phyloP scores from a whole-genome alignment of 2,888 invertebrate genomes.

The Sisyra terminalis region DNA sequence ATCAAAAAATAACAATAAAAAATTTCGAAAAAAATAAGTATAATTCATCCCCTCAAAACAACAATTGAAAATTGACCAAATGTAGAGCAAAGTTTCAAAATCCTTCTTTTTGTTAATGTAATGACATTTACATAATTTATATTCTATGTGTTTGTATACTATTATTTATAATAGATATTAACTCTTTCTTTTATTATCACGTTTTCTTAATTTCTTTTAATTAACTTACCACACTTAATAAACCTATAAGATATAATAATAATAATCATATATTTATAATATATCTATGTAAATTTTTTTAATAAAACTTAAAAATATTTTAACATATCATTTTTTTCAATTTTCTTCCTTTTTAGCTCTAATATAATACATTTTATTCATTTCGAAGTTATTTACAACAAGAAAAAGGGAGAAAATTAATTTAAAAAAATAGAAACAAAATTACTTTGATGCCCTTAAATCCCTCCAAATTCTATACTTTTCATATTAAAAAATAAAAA shows the following conservation, averaged over 20 bases:
- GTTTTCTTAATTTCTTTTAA: no score
- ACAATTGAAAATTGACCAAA: no score
- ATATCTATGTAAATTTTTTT: conserved; percentile 1
- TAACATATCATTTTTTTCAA: background rate
- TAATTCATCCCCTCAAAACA: no score
- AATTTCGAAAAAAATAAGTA: no score
- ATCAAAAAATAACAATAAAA: no score
- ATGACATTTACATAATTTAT: no score
- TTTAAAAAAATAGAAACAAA: background rate
- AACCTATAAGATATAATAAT: background rate
- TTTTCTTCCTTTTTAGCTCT: background rate
- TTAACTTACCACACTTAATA: no score
- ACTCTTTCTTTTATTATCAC: no score
- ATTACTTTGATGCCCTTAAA: conserved; percentile 28
- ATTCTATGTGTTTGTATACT: no score
- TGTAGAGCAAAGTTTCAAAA: no score
- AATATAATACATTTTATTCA: background rate
- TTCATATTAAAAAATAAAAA: conserved; percentile 9
- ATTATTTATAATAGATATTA: no score
- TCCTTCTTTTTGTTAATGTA: no score
- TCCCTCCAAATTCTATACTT: conserved; percentile 23
- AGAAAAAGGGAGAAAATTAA: background rate
- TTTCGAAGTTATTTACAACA: background rate
- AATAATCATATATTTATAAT: conserved; percentile 2
- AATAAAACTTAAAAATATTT: background rate